Evolutionary conservation across 2,113 vertebrate species (phyloP).

Genomic region (Mesembrinibis cayennensis): DNA sequence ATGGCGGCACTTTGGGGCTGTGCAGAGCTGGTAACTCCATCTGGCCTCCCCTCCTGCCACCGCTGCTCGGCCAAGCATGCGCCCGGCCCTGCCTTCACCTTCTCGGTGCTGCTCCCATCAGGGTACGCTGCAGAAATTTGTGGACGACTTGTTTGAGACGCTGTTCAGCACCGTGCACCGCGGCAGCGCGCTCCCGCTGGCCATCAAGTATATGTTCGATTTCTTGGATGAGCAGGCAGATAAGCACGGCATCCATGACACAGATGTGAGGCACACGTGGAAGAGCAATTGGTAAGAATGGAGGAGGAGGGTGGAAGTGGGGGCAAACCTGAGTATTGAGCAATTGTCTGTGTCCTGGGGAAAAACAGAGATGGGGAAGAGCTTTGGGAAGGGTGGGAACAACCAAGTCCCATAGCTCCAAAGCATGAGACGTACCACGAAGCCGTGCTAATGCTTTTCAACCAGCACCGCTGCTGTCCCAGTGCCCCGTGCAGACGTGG

Average conservation of each 20-base stretch:
- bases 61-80: not conserved
- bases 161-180: slow-evolving; percentile 97
- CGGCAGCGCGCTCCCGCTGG: slow-evolving; percentile 92
- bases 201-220: slow-evolving; percentile 99
- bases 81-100: not conserved
- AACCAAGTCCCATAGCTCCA: accelerated
- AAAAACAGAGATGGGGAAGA: not conserved
- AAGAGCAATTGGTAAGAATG: slow-evolving; percentile 95
- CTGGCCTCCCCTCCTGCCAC: not conserved
- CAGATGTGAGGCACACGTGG: slow-evolving; percentile 97
- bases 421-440: accelerated
- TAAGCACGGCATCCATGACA: slow-evolving; percentile 93
- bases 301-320: not conserved
- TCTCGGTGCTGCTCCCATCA: slow-evolving; percentile 37
- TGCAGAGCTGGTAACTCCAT: not conserved
- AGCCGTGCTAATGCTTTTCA: not conserved
- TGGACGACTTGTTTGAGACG: slow-evolving; percentile 97
- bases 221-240: slow-evolving; percentile 99
- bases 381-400: not conserved
- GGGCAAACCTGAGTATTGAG: not conserved
- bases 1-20: not conserved
- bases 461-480: not conserved
- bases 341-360: not conserved
- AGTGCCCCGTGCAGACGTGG: too few relatives aligned
- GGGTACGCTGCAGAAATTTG: slow-evolving; percentile 98